phyloP scores from a whole-genome alignment of 2,797 vertebrate genomes.

The Etheostoma nigrum region DNA sequence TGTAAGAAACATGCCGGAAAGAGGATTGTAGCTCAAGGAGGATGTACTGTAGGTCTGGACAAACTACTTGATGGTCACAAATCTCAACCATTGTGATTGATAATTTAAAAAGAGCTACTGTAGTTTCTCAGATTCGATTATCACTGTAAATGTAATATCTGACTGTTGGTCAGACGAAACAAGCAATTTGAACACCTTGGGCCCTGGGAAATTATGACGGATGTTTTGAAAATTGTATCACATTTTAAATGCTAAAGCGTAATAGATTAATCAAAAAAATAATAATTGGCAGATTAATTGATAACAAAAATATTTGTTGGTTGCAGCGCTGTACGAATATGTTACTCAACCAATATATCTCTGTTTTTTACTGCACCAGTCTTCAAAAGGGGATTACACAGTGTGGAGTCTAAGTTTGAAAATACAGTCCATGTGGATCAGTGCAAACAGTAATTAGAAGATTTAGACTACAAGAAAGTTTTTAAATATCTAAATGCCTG shows the following conservation, averaged over 20 bases:
- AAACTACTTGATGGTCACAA: background rate
- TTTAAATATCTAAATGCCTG: constrained; percentile 3
- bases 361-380: background rate
- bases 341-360: background rate
- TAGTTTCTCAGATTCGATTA: background rate
- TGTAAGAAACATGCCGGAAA: constrained; percentile 36
- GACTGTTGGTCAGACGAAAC: background rate
- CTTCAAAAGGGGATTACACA: background rate
- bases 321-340: background rate
- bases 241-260: background rate
- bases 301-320: background rate
- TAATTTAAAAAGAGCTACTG: background rate
- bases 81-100: background rate
- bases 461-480: background rate
- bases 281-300: background rate
- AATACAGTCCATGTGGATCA: background rate
- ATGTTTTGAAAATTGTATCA: background rate
- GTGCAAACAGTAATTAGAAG: background rate
- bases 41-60: constrained; percentile 8
- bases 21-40: constrained; percentile 45
- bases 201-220: background rate
- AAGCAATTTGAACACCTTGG: background rate
- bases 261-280: background rate
- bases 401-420: background rate
- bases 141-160: background rate